Base-by-base conservation (phyloP, 2,113 vertebrate genomes). In the Chaetops frenatus region DNA sequence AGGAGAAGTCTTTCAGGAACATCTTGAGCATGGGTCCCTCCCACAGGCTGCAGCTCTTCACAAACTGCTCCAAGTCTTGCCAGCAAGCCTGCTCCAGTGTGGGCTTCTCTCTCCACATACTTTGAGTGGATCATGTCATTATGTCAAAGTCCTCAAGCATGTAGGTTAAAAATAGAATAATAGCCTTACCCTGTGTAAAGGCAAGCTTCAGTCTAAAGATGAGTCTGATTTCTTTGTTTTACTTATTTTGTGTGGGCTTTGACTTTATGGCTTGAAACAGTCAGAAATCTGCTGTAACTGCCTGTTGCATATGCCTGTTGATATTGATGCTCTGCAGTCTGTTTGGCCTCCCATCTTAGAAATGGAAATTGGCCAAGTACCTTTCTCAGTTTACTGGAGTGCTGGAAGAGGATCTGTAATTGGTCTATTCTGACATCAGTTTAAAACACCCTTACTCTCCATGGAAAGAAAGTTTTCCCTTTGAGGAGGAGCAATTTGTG, bases 371-470 rank as follows among this genome's bases (percentile, higher is more conserved):
- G 10, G 23, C 33, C 7, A 54, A 73, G 60, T 18, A 25, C 79
- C n/a, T 94, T 60, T 50, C 4, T 24, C 1, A 1, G 9, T 22
- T 51, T 60, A 8, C 9, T 38, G 27, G 20, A 38, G 18, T 36
- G 22, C 19, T 33, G 22, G 79, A 48, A 78, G 36, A 53, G 23
- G 2, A 15, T 21, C 28, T 42, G 58, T 65, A 38, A 57, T 17
- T 23, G 9, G 22, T 53, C 9, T 9, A 27, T 17, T 72, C 10
- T 60, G 20, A 66, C 2, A 12, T 10, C 44, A 45, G 5, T 35
- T 67, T 6, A 22, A 45, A 67, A 27, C 8, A 1, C 5, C 2
- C 20, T 42, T 27, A 5, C 0, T 60, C 3, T 70, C 10, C 6
- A 10, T 33, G 14, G 29, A 62, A 83, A 80, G 3, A n/a, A n/a